phyloP scores from a whole-genome alignment of 2,113 vertebrate species.

The Pachycephala philippinensis region DNA sequence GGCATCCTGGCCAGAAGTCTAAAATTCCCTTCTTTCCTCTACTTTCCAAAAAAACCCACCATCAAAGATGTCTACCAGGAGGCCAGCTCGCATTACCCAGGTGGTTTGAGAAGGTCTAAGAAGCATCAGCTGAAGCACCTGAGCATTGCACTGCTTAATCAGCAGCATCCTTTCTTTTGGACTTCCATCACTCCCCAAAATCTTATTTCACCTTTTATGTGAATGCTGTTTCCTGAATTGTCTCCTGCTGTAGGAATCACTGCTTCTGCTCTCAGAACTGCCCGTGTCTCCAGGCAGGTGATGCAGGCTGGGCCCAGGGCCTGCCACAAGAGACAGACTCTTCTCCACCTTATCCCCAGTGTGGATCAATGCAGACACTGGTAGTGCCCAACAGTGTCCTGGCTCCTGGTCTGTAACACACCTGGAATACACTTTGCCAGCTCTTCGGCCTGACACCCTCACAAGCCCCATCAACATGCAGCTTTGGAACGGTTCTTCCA shows the following conservation, averaged over 20 bases:
- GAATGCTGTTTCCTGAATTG: background rate
- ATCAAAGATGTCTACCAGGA: background rate
- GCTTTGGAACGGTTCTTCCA: background rate
- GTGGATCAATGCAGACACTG: background rate
- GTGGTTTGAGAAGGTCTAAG: background rate
- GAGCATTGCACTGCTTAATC: background rate
- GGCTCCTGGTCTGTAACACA: background rate
- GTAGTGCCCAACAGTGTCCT: background rate
- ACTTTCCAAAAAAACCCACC: background rate
- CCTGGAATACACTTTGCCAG: background rate
- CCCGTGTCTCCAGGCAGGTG: background rate
- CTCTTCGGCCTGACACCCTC: background rate
- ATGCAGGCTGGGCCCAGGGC: background rate
- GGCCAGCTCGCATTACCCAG: background rate
- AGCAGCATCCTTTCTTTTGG: background rate
- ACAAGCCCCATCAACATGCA: background rate
- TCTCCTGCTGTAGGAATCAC: background rate
- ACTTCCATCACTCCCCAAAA: background rate
- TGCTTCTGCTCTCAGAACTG: background rate
- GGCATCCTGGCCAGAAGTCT: background rate
- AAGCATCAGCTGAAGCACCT: background rate
- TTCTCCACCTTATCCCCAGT: background rate
- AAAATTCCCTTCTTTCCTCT: background rate
- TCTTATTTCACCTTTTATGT: background rate
- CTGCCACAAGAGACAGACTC: background rate